Conservation (phyloP, 2,797 vertebrate species). For the Phaenicophaeus curvirostris region DNA sequence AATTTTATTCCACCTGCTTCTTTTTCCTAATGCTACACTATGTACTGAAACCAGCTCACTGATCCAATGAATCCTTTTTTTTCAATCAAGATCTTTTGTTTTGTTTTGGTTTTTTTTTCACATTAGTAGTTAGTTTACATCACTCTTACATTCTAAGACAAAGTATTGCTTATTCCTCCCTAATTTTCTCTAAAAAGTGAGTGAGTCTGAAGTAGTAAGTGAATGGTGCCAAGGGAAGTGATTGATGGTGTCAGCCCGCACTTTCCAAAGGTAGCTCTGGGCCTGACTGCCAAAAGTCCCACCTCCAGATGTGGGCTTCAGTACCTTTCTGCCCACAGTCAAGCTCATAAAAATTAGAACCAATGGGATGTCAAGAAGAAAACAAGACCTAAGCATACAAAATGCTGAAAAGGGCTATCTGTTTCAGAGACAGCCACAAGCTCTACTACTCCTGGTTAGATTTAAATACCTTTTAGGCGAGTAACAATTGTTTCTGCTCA, state of each 20-base stretch:
- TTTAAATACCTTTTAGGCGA: background rate
- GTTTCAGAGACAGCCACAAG: background rate
- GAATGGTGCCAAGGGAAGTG: background rate
- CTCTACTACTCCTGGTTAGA: background rate
- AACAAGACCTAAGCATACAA: background rate
- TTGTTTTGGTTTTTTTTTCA: background rate
- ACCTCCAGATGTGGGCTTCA: background rate
- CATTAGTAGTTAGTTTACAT: background rate
- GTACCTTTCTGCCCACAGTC: background rate
- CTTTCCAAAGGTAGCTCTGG: background rate
- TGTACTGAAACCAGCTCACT: background rate
- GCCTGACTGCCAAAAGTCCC: background rate
- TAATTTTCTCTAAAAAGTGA: background rate
- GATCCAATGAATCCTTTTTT: background rate
- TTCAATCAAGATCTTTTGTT: background rate
- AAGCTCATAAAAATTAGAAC: background rate
- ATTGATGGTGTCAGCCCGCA: background rate
- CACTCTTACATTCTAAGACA: fast-evolving
- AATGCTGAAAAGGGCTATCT: background rate
- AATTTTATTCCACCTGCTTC: background rate
- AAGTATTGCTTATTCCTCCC: background rate
- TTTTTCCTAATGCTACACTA: background rate
- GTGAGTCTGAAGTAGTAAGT: background rate
- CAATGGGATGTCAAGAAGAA: background rate
- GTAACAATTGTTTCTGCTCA: background rate